Conservation (phyloP, 2,888 invertebrate genomes). For the Lamellibrachia satsuma region DNA sequence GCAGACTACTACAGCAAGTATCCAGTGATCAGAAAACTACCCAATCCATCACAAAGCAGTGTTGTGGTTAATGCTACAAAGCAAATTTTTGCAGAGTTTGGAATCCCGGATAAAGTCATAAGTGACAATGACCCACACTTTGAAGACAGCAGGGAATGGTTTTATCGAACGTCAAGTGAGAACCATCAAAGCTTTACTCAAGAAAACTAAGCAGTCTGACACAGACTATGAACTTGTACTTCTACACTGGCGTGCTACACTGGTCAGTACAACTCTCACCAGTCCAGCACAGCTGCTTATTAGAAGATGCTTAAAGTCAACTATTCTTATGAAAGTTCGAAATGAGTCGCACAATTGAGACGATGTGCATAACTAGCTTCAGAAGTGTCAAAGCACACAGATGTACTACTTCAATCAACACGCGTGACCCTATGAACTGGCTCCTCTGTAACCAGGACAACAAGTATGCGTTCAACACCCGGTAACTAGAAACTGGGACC, state of each 20-base stretch:
- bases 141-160: slow-evolving; percentile 26
- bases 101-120: neutral
- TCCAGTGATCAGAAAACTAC: slow-evolving; percentile 24
- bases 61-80: slow-evolving; percentile 25
- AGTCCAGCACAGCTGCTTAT: too few species aligned
- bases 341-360: too few species aligned
- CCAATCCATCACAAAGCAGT: neutral
- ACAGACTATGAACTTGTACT: slow-evolving; percentile 19
- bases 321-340: too few species aligned
- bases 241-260: slow-evolving; percentile 8
- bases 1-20: slow-evolving; percentile 29
- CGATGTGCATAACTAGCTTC: too few species aligned
- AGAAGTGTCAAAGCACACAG: too few species aligned
- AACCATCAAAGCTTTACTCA: slow-evolving; percentile 24
- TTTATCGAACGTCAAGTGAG: slow-evolving; percentile 29
- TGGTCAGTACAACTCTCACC: too few species aligned
- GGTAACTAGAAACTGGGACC: too few species aligned
- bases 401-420: too few species aligned
- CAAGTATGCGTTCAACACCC: too few species aligned
- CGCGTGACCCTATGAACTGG: too few species aligned
- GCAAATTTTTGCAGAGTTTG: neutral
- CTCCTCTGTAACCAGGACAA: too few species aligned
- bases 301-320: too few species aligned
- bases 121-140: neutral
- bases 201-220: slow-evolving; percentile 21